Evolutionary conservation across 2,113 vertebrate species (phyloP), one percentile per base, ranked within the genome.

Genomic region (Microcebus griseorufus): DNA sequence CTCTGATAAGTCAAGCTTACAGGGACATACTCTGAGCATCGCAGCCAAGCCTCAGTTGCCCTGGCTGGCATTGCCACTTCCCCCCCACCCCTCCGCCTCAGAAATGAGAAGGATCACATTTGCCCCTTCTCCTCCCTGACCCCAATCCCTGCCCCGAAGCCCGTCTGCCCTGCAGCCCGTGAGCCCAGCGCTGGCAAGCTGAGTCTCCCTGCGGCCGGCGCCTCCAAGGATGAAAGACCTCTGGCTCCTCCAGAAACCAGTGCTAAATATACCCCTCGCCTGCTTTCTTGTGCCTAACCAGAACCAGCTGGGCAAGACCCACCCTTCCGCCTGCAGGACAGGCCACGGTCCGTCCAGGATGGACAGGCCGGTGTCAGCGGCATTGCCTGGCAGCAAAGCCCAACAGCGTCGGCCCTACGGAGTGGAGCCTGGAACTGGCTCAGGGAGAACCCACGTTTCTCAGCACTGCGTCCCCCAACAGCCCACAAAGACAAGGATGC

Each of bases 161-260:
- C 87, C 34, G 65, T 25, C 75, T 4, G 60, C 92, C 88, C 79
- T 62, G 64, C 37, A 96, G 94, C 94, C 76, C 91, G 37, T 34
- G 91, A 94, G 96, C 96, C 97, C 75, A 75, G 86, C 32, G 6
- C 55, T 98, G 97, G 98, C 97, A 97, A 92, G 93, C 95, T 1
- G 45, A 90, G 96, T 64, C 89, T 94, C 60, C 22, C 97, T 97
- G 98, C 5, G 97, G 98, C 97, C 67, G 58, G 97, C 0, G 95
- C 96, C 97, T 97, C 93, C 58, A 72, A 98, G 98, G 98, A 98
- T 98, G 97, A 98, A 98, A 98, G 98, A 96, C 97, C 98, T 98
- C 98, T 96, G 97, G 98, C 98, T 98, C 98, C 98, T 98, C 96
- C 92, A 98, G 98, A 97, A 98, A 96, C 96, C 97, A 98, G 97